phyloP scores from a whole-genome alignment of 2,113 vertebrate species.

The Rhabdomys dilectus region DNA sequence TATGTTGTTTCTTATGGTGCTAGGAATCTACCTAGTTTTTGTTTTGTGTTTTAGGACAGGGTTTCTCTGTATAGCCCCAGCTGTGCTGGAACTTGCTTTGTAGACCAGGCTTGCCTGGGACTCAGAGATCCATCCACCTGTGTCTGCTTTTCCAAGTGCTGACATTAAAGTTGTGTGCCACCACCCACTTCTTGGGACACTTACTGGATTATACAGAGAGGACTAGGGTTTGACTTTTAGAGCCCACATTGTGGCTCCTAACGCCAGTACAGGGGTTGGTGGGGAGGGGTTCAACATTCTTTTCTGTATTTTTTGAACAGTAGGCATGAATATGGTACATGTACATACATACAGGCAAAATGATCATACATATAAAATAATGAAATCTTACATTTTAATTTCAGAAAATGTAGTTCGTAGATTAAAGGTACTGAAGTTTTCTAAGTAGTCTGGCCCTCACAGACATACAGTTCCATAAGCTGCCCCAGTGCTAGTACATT shows the following conservation, averaged over 20 bases:
- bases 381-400: not conserved
- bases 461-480: not conserved
- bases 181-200: too few species aligned
- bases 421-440: not conserved
- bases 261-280: not conserved
- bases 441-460: not conserved
- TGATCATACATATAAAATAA: not conserved
- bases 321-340: not conserved
- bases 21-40: too few species aligned
- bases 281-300: not conserved
- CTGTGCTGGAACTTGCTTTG: too few species aligned
- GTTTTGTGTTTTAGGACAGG: too few species aligned
- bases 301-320: not conserved
- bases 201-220: not conserved
- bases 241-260: not conserved
- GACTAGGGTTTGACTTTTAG: not conserved
- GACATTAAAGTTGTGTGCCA: not conserved
- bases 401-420: not conserved
- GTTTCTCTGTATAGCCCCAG: too few species aligned
- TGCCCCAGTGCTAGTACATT: not conserved
- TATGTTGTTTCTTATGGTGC: too few species aligned
- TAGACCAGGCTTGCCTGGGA: too few species aligned
- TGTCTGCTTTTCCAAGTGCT: too few species aligned
- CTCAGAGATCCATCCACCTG: too few species aligned
- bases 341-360: not conserved